A percentile compares a stretch with the other conserved stretches of the same genome.
phyloP scores from a whole-genome alignment of 1,140 invertebrate species.

The Triops longicaudatus region DNA sequence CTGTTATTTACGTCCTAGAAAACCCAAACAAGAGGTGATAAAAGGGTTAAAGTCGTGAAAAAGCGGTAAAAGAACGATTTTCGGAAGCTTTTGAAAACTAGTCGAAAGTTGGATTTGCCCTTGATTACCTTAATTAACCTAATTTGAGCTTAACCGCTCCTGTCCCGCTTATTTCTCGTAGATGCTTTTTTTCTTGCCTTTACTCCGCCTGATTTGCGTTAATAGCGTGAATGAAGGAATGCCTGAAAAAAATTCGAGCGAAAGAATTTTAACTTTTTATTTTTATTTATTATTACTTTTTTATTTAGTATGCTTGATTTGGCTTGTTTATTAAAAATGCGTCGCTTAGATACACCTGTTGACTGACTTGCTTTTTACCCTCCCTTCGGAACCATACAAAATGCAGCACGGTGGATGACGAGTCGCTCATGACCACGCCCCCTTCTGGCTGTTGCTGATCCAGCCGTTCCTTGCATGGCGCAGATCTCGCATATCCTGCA shows the following conservation, averaged over 20 bases:
- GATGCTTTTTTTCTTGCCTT: background rate
- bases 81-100: background rate
- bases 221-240: background rate
- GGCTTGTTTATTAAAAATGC: background rate
- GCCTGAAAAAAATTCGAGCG: background rate
- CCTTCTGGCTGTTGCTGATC: slow-evolving; percentile 1
- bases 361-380: background rate
- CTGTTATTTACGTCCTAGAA: background rate
- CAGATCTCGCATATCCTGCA: background rate
- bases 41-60: background rate
- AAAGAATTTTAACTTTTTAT: too few species aligned
- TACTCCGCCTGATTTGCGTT: background rate
- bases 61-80: slow-evolving; percentile 3
- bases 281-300: too few species aligned
- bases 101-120: background rate
- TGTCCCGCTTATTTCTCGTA: background rate
- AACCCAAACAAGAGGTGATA: background rate
- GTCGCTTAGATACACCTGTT: background rate
- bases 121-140: background rate
- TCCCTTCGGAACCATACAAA: background rate
- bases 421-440: background rate
- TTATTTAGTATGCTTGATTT: background rate
- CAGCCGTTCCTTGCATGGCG: background rate
- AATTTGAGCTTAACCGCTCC: background rate
- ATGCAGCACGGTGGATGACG: background rate